Percentiles rank a stretch among this genome's conserved stretches.
phyloP scores from a whole-genome alignment of 2,888 invertebrate species.

The Meliscaeva auricollis region DNA sequence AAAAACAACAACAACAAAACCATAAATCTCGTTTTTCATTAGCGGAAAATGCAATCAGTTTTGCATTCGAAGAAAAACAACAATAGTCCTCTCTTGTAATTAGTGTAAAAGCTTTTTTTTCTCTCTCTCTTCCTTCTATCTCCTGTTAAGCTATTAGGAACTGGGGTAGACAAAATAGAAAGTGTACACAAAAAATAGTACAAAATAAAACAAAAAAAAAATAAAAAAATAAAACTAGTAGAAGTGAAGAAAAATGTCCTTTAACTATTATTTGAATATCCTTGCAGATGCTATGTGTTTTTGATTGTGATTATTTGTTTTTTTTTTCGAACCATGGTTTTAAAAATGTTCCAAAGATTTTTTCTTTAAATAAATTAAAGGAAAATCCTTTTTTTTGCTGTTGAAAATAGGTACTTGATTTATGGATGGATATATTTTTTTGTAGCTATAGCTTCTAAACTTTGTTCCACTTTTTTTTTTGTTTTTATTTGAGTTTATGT shows the following conservation, averaged over 20 bases:
- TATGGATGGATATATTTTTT: too few species aligned
- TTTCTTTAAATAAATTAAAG: too few species aligned
- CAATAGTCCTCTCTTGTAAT: constrained; percentile 66
- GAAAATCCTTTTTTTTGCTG: too few species aligned
- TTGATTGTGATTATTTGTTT: background rate
- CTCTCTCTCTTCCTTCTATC: background rate
- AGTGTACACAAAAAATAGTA: background rate
- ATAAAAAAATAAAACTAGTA: background rate
- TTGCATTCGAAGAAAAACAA: constrained; percentile 58
- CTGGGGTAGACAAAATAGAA: background rate
- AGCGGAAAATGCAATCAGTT: constrained; percentile 67
- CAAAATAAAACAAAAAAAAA: background rate
- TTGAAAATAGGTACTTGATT: too few species aligned
- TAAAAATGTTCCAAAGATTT: too few species aligned
- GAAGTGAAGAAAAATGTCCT: background rate
- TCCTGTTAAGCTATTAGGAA: constrained; percentile 36
- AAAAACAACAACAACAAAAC: constrained; percentile 28
- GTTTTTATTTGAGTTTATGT: too few species aligned
- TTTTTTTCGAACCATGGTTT: too few species aligned
- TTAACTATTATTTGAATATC: background rate
- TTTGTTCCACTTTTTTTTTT: too few species aligned
- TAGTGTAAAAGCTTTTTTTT: constrained; percentile 63
- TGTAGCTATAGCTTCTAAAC: too few species aligned
- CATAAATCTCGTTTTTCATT: constrained; percentile 66
- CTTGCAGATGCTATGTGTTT: background rate